A percentile compares a stretch with the other conserved stretches of the same genome.
Evolutionary conservation across 2,888 invertebrate genomes (phyloP).

Genomic region (Phaedon cochleariae): DNA sequence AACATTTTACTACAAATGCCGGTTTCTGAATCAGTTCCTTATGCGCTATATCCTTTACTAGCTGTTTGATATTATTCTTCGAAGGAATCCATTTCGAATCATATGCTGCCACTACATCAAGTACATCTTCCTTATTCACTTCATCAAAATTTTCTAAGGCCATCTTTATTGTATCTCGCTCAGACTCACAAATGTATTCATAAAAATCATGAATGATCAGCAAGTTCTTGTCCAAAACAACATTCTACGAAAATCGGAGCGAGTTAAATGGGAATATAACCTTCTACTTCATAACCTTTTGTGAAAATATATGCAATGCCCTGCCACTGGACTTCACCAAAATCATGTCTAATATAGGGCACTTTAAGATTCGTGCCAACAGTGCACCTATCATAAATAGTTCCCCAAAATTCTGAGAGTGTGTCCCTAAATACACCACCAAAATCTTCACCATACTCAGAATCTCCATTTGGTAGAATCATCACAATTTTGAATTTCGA

Average conservation of each 20-base stretch:
- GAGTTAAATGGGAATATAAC: constrained; percentile 21
- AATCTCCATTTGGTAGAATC: not conserved
- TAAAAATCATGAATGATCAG: constrained; percentile 14
- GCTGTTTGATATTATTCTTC: constrained; percentile 14
- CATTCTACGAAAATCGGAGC: constrained; percentile 20
- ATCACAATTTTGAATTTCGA: not conserved
- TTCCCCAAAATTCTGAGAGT: constrained; percentile 7
- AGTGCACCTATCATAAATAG: constrained; percentile 6
- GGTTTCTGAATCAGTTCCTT: constrained; percentile 19
- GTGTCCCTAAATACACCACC: constrained; percentile 2
- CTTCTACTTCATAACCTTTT: not conserved
- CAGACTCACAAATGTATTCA: constrained; percentile 10
- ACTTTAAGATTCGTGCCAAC: not conserved
- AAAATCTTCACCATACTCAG: constrained; percentile 1
- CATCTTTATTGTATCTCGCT: constrained; percentile 8
- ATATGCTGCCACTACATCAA: constrained; percentile 10
- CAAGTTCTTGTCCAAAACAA: constrained; percentile 10
- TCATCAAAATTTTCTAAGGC: constrained; percentile 18
- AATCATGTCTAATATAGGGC: constrained; percentile 4
- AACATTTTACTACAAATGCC: constrained; percentile 18
- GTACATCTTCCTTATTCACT: constrained; percentile 18
- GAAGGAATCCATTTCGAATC: constrained; percentile 23
- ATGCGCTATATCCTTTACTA: constrained; percentile 18
- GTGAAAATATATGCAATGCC: constrained; percentile 19
- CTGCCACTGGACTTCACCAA: constrained; percentile 14